phyloP scores from a whole-genome alignment of 2,113 vertebrate species.

The Otolemur garnettii region DNA sequence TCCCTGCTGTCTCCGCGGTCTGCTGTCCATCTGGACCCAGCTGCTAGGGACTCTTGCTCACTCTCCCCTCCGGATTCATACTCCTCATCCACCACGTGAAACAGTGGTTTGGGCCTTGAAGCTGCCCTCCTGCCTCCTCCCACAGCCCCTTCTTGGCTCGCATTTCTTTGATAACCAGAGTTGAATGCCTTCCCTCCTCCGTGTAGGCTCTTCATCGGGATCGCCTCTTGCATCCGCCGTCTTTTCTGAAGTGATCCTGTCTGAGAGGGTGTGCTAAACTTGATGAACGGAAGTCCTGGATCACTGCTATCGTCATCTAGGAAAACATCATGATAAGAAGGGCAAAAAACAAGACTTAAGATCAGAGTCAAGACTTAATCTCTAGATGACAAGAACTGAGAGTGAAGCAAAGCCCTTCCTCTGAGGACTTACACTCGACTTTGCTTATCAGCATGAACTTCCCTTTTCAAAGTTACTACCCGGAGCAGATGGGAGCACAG shows the following conservation, averaged over 20 bases:
- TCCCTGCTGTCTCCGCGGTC: slow-evolving; percentile 64
- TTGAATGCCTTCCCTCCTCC: neutral
- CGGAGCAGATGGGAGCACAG: neutral
- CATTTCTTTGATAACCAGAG: slow-evolving; percentile 25
- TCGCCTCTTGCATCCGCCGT: neutral
- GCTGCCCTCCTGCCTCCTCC: neutral
- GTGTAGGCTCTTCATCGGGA: slow-evolving; percentile 76
- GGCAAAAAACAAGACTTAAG: neutral
- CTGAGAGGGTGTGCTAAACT: neutral
- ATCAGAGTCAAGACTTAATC: neutral
- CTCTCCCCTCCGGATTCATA: slow-evolving; percentile 84
- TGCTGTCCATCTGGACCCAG: slow-evolving; percentile 75
- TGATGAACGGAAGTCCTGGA: slow-evolving; percentile 42
- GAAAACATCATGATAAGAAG: slow-evolving; percentile 32
- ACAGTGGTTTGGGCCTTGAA: slow-evolving; percentile 60
- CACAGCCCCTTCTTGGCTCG: neutral
- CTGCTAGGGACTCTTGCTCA: slow-evolving; percentile 56
- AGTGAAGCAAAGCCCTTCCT: neutral
- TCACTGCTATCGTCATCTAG: slow-evolving; percentile 73
- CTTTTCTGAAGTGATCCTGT: neutral
- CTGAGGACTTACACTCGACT: neutral
- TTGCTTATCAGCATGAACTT: neutral
- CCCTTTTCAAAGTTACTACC: neutral
- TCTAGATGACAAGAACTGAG: neutral
- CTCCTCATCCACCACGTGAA: slow-evolving; percentile 70